Evolutionary conservation across 2,797 vertebrate species (phyloP), one percentile per base, ranked within the genome.

Genomic region (Eleutherodactylus coqui): DNA sequence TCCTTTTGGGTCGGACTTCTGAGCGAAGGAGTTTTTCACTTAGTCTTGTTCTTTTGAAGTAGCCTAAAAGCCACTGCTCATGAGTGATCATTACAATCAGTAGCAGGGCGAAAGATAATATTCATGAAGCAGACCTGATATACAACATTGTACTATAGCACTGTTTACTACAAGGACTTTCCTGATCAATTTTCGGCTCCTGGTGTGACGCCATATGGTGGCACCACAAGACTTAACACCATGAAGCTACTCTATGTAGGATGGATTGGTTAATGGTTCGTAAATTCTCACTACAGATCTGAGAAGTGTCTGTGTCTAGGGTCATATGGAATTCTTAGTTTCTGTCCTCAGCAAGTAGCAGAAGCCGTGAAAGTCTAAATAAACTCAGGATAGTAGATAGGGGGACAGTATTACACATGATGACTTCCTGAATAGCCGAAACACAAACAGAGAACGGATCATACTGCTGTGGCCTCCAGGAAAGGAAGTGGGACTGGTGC

Each of bases 361-460:
- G 91, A 93, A 92, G 91, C 49, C 82, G 86, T 86, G 90, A 90
- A 89, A 91, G 91, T 90, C 91, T 94, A 92, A 92, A 92, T 92
- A 93, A 94, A 94, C 91, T 91, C 88, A 89, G 92, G 84, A 89
- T 87, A 85, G 89, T 86, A 93, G 93, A 95, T 94, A 95, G 93
- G 89, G 88, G 84, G 90, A 90, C 92, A 92, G 93, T 95, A 93
- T 91, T 90, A 90, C 91, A 90, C 89, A 90, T 87, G 90, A 94
- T 55, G 76, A 94, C 93, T 94, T 95, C 94, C 94, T 94, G 93
- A 94, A 94, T 91, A 86, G 88, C 89, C 89, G 87, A 90, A 88
- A 91, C 58, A 87, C 92, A 91, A 93, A 90, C 77, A 91, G 85
- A 91, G 60, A 89, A 89, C 87, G 86, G 90, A 84, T 90, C 90